phyloP scores from a whole-genome alignment of 1,140 invertebrate genomes.

The Brachionus calyciflorus region DNA sequence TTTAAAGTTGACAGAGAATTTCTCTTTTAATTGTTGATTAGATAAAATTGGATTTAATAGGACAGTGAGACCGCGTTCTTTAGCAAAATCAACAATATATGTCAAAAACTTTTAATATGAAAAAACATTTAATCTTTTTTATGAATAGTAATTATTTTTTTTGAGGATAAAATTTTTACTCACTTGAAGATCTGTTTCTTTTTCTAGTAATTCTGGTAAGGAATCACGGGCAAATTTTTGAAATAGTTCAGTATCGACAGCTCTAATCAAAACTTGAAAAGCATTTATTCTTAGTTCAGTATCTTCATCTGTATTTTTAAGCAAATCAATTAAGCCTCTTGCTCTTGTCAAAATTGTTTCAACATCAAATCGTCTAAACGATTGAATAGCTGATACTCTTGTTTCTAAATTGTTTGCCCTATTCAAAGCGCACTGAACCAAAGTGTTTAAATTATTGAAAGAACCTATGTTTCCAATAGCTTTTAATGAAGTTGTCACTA shows the following conservation, averaged over 20 bases:
- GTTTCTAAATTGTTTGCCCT: slow-evolving; percentile 1
- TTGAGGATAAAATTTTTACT: neutral
- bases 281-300: slow-evolving; percentile 46
- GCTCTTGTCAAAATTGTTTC: slow-evolving; percentile 18
- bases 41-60: slow-evolving; percentile 39
- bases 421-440: slow-evolving; percentile 26
- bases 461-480: slow-evolving; percentile 42
- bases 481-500: slow-evolving; percentile 23
- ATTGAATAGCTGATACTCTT: slow-evolving; percentile 26
- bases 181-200: slow-evolving; percentile 40
- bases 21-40: slow-evolving; percentile 36
- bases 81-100: slow-evolving; percentile 38
- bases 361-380: slow-evolving; percentile 21
- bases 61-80: slow-evolving; percentile 26
- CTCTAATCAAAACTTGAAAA: slow-evolving; percentile 31
- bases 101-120: neutral
- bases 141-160: neutral
- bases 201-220: neutral
- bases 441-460: neutral
- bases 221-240: slow-evolving; percentile 9
- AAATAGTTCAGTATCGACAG: slow-evolving; percentile 21
- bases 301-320: slow-evolving; percentile 18
- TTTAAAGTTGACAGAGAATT: slow-evolving; percentile 40
- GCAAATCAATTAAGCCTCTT: slow-evolving; percentile 15
- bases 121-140: neutral